Conservation (phyloP, 2,113 vertebrate genomes). For the Thalassarche chlororhynchos region DNA sequence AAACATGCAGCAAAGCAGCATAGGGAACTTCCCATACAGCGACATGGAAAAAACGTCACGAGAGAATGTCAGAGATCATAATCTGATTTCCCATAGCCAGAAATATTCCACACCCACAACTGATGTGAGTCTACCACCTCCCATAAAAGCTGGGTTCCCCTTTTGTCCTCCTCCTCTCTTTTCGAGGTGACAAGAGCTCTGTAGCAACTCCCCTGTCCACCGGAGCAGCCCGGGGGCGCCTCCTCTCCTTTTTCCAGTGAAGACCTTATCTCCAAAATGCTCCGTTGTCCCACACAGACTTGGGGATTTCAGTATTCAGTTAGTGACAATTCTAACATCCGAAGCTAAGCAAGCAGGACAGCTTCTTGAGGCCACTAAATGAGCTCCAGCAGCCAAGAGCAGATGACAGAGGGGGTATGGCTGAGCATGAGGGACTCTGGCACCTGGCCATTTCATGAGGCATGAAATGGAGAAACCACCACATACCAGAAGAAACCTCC, state of each 20-base stretch:
- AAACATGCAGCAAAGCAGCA: not conserved
- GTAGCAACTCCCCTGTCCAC: not conserved
- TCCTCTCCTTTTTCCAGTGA: not conserved
- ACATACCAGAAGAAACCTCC: not conserved
- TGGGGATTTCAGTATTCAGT: not conserved
- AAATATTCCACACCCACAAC: not conserved
- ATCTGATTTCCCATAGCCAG: not conserved
- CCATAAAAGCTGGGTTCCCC: not conserved
- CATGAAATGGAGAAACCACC: not conserved
- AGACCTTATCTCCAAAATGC: not conserved
- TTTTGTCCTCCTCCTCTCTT: not conserved
- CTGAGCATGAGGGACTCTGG: not conserved
- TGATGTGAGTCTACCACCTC: not conserved
- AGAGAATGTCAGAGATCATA: not conserved
- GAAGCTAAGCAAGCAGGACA: not conserved
- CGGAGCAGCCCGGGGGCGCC: rapidly evolving
- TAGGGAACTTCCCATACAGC: constrained; percentile 5
- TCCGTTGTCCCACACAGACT: rapidly evolving
- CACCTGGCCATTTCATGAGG: not conserved
- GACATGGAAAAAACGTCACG: not conserved
- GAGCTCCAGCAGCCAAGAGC: not conserved
- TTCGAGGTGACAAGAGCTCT: not conserved
- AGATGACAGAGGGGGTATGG: not conserved
- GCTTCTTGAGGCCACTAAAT: not conserved
- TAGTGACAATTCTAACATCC: not conserved